Conservation (phyloP, 2,888 invertebrate genomes). For the Netelia inedita region DNA sequence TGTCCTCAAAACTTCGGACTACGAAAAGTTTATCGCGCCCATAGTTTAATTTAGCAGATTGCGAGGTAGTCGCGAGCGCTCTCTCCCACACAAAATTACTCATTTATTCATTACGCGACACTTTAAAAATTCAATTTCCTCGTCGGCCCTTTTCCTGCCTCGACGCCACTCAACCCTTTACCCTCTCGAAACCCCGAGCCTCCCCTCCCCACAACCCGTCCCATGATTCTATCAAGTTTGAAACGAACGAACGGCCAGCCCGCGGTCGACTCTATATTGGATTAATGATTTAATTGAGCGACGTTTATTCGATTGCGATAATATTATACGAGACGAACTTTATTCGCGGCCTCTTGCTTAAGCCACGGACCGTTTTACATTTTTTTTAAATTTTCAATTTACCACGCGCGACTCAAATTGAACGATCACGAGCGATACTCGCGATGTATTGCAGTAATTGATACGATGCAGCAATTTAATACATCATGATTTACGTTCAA, state of each 20-base stretch:
- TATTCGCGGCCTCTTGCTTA: neutral
- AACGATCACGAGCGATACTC: neutral
- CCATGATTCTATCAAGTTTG: constrained; percentile 53
- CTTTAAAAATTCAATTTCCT: constrained; percentile 65
- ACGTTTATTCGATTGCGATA: constrained; percentile 61
- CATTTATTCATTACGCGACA: constrained; percentile 65
- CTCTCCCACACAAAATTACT: constrained; percentile 40
- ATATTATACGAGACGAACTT: constrained; percentile 42
- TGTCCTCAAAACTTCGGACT: neutral
- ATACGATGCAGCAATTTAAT: neutral
- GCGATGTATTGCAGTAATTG: neutral
- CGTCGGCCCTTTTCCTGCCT: constrained; percentile 26
- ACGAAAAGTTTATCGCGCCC: constrained; percentile 27
- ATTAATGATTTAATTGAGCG: constrained; percentile 58
- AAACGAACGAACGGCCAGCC: constrained; percentile 40
- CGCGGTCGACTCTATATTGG: constrained; percentile 39
- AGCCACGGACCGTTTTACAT: neutral
- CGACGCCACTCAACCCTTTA: constrained; percentile 32
- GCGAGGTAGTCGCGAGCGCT: constrained; percentile 9
- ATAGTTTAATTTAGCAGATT: constrained; percentile 29
- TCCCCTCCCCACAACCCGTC: constrained; percentile 13
- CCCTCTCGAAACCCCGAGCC: constrained; percentile 15
- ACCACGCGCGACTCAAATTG: neutral
- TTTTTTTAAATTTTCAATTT: constrained; percentile 10
- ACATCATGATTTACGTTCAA: neutral